A percentile compares a stretch with the other conserved stretches of the same genome.
phyloP scores from a whole-genome alignment of 2,113 vertebrate genomes.

The Ictalurus furcatus region DNA sequence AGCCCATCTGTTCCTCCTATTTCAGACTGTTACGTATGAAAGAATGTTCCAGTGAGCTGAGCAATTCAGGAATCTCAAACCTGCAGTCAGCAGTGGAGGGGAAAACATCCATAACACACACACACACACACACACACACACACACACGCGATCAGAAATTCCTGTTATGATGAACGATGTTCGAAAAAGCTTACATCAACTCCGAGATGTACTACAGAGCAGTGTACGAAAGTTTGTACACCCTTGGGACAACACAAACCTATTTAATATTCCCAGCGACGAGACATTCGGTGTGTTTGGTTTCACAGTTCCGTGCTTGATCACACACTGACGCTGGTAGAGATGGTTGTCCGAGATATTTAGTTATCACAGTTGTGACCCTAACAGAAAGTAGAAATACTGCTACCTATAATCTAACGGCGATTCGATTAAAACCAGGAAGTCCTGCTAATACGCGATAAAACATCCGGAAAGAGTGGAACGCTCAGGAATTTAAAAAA shows the following conservation, averaged over 20 bases:
- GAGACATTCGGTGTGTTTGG: not conserved
- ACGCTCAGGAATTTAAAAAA: not conserved
- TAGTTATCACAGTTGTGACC: not conserved
- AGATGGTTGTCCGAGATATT: not conserved
- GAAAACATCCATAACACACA: not conserved
- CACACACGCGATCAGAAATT: not conserved
- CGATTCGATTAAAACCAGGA: not conserved
- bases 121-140: not conserved
- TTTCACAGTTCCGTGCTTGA: not conserved
- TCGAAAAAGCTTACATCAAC: not conserved
- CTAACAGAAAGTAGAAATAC: too few species aligned
- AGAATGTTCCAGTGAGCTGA: conserved; percentile 24
- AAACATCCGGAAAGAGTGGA: not conserved
- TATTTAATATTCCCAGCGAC: not conserved
- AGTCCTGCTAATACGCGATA: not conserved
- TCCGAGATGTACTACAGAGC: not conserved
- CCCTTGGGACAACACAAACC: not conserved
- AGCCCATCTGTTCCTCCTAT: conserved; percentile 48
- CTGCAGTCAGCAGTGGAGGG: conserved; percentile 13
- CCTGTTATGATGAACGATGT: not conserved
- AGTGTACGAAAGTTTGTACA: not conserved
- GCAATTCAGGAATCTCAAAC: conserved; percentile 24
- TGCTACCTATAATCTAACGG: not conserved
- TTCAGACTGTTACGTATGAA: conserved; percentile 45
- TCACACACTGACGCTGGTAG: not conserved